Evolutionary conservation across 2,113 vertebrate genomes (phyloP).

Genomic region (Cephalopterus ornatus): DNA sequence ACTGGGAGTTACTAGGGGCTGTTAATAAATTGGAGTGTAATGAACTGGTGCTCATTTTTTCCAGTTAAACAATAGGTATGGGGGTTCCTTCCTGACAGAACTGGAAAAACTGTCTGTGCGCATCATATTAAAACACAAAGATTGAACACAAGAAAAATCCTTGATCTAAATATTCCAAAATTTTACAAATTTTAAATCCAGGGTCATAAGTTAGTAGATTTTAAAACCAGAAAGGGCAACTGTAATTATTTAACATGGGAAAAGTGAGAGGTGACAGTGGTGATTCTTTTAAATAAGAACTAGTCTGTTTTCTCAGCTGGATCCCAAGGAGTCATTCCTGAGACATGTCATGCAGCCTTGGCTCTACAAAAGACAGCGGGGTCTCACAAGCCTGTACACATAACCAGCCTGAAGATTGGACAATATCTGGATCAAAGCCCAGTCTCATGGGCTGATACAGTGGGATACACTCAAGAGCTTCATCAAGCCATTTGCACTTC

Average conservation of each 20-base stretch:
- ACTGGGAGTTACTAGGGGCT: background rate
- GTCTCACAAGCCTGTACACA: background rate
- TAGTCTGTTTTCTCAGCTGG: background rate
- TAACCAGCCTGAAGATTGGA: background rate
- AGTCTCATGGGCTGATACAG: background rate
- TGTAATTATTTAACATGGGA: background rate
- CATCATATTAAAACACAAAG: background rate
- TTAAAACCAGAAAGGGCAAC: background rate
- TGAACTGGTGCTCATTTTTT: background rate
- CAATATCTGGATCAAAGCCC: background rate
- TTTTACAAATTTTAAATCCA: background rate
- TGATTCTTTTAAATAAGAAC: background rate
- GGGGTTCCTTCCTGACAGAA: background rate
- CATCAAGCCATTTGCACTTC: background rate
- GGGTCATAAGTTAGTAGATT: background rate
- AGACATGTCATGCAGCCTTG: background rate
- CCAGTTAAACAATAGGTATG: background rate
- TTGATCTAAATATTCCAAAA: background rate
- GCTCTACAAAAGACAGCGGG: background rate
- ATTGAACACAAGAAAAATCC: background rate
- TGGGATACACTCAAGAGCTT: background rate
- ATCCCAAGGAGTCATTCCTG: background rate
- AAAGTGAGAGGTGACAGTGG: background rate
- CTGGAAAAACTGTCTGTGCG: background rate
- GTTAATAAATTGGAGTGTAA: conserved; percentile 22